Base-by-base conservation (phyloP, 2,888 invertebrate species). In the Rhamnusium bicolor region DNA sequence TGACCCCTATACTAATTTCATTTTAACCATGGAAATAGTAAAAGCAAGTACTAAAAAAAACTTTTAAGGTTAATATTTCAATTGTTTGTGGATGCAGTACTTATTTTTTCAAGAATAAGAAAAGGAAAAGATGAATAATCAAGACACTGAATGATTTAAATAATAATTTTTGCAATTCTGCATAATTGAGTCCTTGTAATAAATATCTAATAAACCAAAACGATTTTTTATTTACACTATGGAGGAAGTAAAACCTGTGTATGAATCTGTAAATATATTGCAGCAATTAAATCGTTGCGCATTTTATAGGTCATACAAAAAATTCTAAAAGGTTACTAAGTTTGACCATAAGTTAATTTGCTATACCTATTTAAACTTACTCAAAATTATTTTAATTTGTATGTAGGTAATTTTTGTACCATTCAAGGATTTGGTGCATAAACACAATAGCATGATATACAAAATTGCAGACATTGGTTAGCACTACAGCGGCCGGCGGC, bases 101-200 rank as follows among this genome's bases (percentile, higher is more conserved):
- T 5, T 40, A 40, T 63, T 63, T 63, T 49, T 63, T 27, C 18
- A 18, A 10, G 6, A 32, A 60, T 7, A 40, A 40, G 18, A 58
- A 29, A 32, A 8, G 14, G 29, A 58, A n/a, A n/a, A 16, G 14
- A 27, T 32, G 16, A 18, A 27, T 18, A 21, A 19, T 27, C 54
- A 29, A 40, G 46, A 58, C 6, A 40, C 12, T 32, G 2, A 40
- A 40, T 40, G n/a, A 40, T 10, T 10, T 32, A 32, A 40, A 40
- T n/a, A 40, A 40, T 40, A 62, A n/a, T 63, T 53, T 71, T 71
- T 40, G 71, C 21, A 60, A 69, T 70, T 56, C 71, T 74, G 74
- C 76, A 72, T 40, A 53, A 16, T 65, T 58, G 27, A 56, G 61
- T 61, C 77, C 77, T 77, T 75, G 77, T 75, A 75, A 75, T 77